A percentile compares a stretch with the other conserved stretches of the same genome.
Evolutionary conservation across 35 echinoderm and acorn worm genomes (phyloP).

Genomic region (Anneissia japonica): DNA sequence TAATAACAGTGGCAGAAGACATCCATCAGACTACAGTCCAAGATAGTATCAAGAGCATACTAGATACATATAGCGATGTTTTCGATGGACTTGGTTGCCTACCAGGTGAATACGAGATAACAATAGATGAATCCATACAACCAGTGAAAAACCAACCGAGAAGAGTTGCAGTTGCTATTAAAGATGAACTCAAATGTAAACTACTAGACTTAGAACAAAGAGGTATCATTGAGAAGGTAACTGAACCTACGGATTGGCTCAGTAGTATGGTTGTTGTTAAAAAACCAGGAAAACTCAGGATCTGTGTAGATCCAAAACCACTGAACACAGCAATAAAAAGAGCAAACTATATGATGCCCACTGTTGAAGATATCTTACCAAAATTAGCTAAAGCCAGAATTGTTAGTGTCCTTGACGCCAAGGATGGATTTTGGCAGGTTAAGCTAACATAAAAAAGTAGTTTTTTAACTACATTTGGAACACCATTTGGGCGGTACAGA

Average conservation of each 20-base stretch:
- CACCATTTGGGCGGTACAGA: conserved; percentile 58
- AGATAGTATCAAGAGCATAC: too few relatives aligned
- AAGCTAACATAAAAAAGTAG: conserved; percentile 19
- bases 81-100: too few relatives aligned
- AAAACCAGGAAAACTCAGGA: conserved; percentile 3
- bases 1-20: too few relatives aligned
- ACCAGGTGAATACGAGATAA: neutral
- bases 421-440: conserved; percentile 36
- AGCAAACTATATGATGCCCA: conserved; percentile 37
- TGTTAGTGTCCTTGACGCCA: conserved; percentile 39
- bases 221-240: neutral
- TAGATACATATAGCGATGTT: too few relatives aligned
- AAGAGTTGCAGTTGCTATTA: neutral
- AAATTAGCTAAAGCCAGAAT: conserved; percentile 44
- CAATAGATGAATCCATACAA: neutral
- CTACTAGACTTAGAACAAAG: neutral
- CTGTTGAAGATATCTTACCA: conserved; percentile 25
- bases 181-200: neutral
- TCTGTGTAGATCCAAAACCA: conserved; percentile 28
- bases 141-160: neutral
- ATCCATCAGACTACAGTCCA: too few relatives aligned
- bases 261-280: neutral
- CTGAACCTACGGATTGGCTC: neutral
- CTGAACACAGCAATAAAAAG: conserved; percentile 40
- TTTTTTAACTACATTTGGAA: conserved; percentile 36